Base-by-base conservation (phyloP, 2,888 invertebrate species). In the Dioctria linearis region DNA sequence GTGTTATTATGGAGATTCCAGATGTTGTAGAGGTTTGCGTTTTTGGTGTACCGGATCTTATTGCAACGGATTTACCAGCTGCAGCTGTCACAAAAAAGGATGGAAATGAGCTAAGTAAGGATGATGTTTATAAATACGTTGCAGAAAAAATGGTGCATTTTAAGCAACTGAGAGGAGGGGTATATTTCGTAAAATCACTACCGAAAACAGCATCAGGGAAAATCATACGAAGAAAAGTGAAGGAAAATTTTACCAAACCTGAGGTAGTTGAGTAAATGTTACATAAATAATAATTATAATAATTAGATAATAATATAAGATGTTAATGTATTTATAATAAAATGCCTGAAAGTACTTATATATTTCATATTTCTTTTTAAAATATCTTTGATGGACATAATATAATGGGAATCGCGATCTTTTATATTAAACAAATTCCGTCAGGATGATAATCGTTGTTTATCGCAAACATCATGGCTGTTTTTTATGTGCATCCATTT, bases 141-240 rank as follows among this genome's bases (percentile, higher is more conserved):
- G 86, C 86, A 11, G 84, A 85, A 46, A 86, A 85, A 8, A 83
- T 88, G 79, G 81, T 85, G 0, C 85, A 87, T 80, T 67, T 78
- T 59, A 88, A 88, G 80, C 86, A 87, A 59, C 83, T 88, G 3
- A 86, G 87, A 57, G 87, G 88, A 67, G 88, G 88, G 5, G 87
- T 86, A 40, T 87, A 87, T 84, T 88, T 88, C 80, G 82, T 87
- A 9, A 80, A 83, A 59, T 85, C 85, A 9, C 81, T 88, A 39
- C 88, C 87, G 0, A 86, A 87, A 66, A 87, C 88, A 0, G 85
- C 85, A 71, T 86, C 86, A 43, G 87, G 87, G 5, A 87, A 88
- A 79, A 85, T 87, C 1, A 63, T 85, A 13, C 84, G 86, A 3
- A 85, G 85, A 51, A 85, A 85, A 83, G 85, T 87, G 6, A 85